Conservation (phyloP, 1,140 invertebrate genomes). For the Phortica variegata region DNA sequence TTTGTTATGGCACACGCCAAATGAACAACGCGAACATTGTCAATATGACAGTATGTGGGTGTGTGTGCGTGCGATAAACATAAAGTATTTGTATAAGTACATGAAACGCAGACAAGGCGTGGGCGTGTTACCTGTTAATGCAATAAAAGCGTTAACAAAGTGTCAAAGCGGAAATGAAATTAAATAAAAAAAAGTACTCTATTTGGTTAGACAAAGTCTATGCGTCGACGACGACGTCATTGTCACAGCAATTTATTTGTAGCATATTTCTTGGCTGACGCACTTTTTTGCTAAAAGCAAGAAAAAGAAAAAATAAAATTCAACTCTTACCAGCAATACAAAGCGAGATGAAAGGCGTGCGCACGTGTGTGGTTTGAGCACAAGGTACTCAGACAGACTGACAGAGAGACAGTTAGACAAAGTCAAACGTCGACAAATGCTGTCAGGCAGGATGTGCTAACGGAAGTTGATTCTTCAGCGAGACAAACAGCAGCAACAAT, state of each 20-base stretch:
- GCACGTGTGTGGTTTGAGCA: constrained; percentile 12
- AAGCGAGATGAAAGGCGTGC: not conserved
- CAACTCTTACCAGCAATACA: constrained; percentile 12
- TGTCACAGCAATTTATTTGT: too few relatives aligned
- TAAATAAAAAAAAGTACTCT: constrained; percentile 42
- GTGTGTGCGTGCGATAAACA: not conserved
- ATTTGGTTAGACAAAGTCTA: too few relatives aligned
- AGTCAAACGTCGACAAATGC: too few relatives aligned
- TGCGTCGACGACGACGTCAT: too few relatives aligned
- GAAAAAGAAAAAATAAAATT: not conserved
- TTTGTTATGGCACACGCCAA: constrained; percentile 5
- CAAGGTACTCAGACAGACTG: too few relatives aligned
- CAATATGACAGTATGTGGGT: not conserved
- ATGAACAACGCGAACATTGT: too few relatives aligned
- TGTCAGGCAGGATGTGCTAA: constrained; percentile 42
- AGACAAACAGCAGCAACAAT: constrained; percentile 31
- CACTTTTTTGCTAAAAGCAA: constrained; percentile 11
- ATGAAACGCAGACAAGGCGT: too few relatives aligned
- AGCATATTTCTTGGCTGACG: too few relatives aligned
- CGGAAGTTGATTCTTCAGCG: constrained; percentile 40
- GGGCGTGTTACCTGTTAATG: too few relatives aligned
- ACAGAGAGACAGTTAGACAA: too few relatives aligned
- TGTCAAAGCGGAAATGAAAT: constrained; percentile 49
- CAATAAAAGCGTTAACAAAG: too few relatives aligned
- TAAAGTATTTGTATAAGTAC: too few relatives aligned